Evolutionary conservation across 2,888 invertebrate species (phyloP).

Genomic region (Himalopsyche japonica): DNA sequence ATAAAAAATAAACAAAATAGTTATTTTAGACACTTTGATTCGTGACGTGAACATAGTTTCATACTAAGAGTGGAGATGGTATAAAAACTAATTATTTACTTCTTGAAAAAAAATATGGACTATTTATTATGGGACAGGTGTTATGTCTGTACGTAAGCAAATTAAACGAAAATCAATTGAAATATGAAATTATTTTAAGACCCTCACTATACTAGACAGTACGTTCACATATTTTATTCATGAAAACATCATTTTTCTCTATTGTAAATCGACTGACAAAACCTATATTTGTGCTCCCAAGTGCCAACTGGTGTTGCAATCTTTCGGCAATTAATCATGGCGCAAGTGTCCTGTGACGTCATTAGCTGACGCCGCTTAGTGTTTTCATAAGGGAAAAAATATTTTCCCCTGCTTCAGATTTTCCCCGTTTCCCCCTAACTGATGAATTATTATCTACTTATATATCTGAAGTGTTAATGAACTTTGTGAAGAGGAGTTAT

Average conservation of each 20-base stretch:
- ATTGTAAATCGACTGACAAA: constrained; percentile 5
- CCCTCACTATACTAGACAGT: not conserved
- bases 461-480: not conserved
- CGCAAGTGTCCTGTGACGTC: constrained; percentile 35
- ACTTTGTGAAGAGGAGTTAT: not conserved
- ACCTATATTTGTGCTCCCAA: constrained; percentile 8
- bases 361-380: constrained; percentile 25
- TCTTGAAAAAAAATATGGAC: too few relatives aligned
- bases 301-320: constrained; percentile 7
- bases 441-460: not conserved
- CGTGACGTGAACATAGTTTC: too few relatives aligned
- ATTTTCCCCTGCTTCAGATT: not conserved
- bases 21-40: too few relatives aligned
- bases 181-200: not conserved
- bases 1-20: too few relatives aligned
- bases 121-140: too few relatives aligned
- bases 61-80: too few relatives aligned
- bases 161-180: too few relatives aligned
- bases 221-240: not conserved
- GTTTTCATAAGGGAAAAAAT: not conserved
- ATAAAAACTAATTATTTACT: too few relatives aligned
- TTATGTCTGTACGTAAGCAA: too few relatives aligned
- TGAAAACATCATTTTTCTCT: not conserved
- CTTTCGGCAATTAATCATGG: constrained; percentile 35
- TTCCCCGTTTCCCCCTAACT: not conserved